These are phyloP conservation scores for Habrosyne pyritoides DNA, from an alignment of 2,888 invertebrate species.

Conservation along the genomic window DNA sequence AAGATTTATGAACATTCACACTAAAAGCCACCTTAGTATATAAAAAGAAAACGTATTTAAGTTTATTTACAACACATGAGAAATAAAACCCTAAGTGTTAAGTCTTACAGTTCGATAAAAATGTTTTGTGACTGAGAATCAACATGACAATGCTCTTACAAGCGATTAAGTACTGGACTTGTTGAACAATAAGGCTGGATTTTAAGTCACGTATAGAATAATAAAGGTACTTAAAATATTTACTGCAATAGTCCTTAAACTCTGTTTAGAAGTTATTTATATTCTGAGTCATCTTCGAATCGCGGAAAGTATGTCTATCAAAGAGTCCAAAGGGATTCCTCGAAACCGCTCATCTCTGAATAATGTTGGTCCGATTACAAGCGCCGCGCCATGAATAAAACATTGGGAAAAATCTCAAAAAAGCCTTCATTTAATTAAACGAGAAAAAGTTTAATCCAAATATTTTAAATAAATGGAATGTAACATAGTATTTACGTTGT, in stretches of 20 bases:
- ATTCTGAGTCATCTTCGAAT: constrained; percentile 38
- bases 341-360: constrained; percentile 36
- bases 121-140: no score
- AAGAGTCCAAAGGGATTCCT: constrained; percentile 45
- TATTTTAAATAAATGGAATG: not conserved
- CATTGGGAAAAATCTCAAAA: constrained; percentile 25
- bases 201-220: constrained; percentile 6
- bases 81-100: not conserved
- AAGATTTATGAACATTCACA: constrained; percentile 45
- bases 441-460: not conserved
- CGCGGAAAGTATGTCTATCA: constrained; percentile 45
- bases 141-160: no score
- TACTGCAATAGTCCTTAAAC: constrained; percentile 17
- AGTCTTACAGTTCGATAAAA: not conserved
- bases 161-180: no score
- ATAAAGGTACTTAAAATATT: constrained; percentile 13
- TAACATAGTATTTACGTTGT: not conserved
- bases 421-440: constrained; percentile 23
- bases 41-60: not conserved
- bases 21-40: constrained; percentile 26
- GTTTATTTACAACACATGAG: not conserved
- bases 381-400: constrained; percentile 43
- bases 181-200: no score
- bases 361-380: constrained; percentile 46
- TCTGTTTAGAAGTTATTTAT: constrained; percentile 29